These are phyloP conservation scores for Homarus gammarus DNA, from an alignment of 2,888 invertebrate species.

Conservation along the genomic window DNA sequence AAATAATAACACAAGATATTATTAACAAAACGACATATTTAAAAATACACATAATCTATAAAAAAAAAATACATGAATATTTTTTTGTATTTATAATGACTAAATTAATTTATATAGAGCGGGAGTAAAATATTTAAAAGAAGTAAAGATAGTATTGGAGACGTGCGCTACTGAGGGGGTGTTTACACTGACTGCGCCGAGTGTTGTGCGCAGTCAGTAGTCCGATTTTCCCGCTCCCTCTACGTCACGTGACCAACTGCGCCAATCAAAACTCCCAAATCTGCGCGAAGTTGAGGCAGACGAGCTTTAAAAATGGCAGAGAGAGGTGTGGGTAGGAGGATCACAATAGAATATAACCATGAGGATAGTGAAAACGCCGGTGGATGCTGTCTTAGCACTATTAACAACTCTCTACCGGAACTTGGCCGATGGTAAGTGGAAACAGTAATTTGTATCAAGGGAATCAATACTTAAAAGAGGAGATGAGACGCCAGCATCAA, in stretches of 20 bases:
- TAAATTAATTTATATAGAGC: background rate
- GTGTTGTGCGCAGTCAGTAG: background rate
- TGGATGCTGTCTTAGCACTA: slow-evolving; percentile 75
- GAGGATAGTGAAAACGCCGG: slow-evolving; percentile 72
- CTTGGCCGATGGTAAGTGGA: slow-evolving; percentile 75
- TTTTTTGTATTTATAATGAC: too few species aligned
- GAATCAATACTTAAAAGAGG: slow-evolving; percentile 38
- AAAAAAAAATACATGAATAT: background rate
- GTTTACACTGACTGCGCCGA: slow-evolving; percentile 7
- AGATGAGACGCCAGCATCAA: slow-evolving; percentile 64
- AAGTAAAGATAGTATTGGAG: background rate
- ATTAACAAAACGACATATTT: background rate
- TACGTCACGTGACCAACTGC: slow-evolving; percentile 67
- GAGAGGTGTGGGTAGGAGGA: slow-evolving; percentile 75
- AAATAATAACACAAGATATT: background rate
- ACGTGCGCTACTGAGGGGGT: background rate
- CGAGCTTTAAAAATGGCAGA: slow-evolving; percentile 76
- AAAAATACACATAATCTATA: background rate
- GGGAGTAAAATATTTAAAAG: slow-evolving; percentile 10
- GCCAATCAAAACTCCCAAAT: slow-evolving; percentile 66
- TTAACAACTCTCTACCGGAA: slow-evolving; percentile 76
- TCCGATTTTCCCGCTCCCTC: slow-evolving; percentile 58
- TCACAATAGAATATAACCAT: slow-evolving; percentile 75
- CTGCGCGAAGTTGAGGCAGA: slow-evolving; percentile 71
- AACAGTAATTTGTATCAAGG: slow-evolving; percentile 4